Percentiles rank a stretch among this genome's conserved stretches.
These are phyloP conservation scores for Theretra japonica DNA, from an alignment of 2,888 invertebrate species.

Conservation along the genomic window DNA sequence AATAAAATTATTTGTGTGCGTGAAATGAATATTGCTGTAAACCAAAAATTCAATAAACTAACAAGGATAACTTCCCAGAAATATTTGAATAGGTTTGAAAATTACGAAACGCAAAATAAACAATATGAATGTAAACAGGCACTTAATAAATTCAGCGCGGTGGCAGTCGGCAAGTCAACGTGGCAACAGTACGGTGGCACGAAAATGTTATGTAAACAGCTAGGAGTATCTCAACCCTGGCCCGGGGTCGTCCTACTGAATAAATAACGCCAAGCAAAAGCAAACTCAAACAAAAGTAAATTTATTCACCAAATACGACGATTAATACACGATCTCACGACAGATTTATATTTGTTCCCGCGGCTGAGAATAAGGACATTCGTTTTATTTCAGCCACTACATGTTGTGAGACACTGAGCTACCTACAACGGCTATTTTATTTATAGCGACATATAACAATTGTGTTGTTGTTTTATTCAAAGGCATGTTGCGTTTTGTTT, in stretches of 20 bases:
- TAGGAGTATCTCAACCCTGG: conserved; percentile 68
- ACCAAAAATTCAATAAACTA: neutral
- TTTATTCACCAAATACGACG: conserved; percentile 83
- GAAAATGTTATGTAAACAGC: conserved; percentile 80
- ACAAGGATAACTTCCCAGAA: neutral
- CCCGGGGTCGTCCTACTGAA: conserved; percentile 77
- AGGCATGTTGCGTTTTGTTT: neutral
- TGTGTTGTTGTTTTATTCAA: conserved; percentile 33
- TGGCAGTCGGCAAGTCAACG: conserved; percentile 67
- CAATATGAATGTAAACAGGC: conserved; percentile 36
- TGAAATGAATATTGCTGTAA: neutral
- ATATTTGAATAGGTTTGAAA: neutral
- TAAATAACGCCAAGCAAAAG: conserved; percentile 78
- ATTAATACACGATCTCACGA: conserved; percentile 80
- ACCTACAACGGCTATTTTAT: conserved; percentile 27
- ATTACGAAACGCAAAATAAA: conserved; percentile 22
- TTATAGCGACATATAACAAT: conserved; percentile 26
- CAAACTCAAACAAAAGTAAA: conserved; percentile 83
- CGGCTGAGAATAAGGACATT: conserved; percentile 36
- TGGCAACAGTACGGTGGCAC: conserved; percentile 58
- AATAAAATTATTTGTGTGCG: conserved; percentile 7
- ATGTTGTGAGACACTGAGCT: conserved; percentile 24
- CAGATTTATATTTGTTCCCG: conserved; percentile 70
- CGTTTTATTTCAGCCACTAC: conserved; percentile 33
- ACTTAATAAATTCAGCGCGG: conserved; percentile 71